These are phyloP conservation scores for Illadopsis cleaveri DNA, from an alignment of 2,113 vertebrate species.

Conservation along the genomic window DNA sequence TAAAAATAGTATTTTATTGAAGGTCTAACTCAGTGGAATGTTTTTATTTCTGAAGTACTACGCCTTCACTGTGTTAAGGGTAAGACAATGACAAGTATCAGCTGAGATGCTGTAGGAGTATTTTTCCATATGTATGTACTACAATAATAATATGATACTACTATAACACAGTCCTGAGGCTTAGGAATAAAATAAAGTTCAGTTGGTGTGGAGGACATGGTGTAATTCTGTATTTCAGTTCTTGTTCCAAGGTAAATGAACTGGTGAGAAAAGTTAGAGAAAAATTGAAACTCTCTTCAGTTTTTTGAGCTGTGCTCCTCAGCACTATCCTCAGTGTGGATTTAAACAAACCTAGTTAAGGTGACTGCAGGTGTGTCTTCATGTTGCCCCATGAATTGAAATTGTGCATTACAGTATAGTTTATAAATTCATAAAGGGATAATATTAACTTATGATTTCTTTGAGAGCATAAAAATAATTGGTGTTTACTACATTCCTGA, in stretches of 20 bases:
- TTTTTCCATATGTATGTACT: not conserved
- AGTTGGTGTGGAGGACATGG: accelerated
- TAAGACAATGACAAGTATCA: not conserved
- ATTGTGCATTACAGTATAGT: not conserved
- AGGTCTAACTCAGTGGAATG: not conserved
- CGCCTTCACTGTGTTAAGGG: not conserved
- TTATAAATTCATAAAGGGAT: not conserved
- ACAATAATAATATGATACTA: not conserved
- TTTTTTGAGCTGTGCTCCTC: not conserved
- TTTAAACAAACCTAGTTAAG: not conserved
- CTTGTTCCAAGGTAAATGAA: not conserved
- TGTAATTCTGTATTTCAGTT: not conserved
- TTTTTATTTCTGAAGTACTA: not conserved
- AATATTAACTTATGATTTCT: not conserved
- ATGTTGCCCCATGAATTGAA: not conserved
- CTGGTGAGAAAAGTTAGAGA: not conserved
- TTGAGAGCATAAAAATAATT: not conserved
- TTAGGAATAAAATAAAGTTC: not conserved
- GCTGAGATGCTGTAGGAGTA: not conserved
- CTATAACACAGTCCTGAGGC: not conserved
- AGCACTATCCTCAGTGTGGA: not conserved
- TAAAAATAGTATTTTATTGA: not conserved
- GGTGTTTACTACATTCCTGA: not conserved
- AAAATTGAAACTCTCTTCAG: not conserved
- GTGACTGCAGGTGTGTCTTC: not conserved